Evolutionary conservation across 2,888 invertebrate genomes (phyloP), one percentile per base, ranked within the genome.

Genomic region (Acanthopleura granulata): DNA sequence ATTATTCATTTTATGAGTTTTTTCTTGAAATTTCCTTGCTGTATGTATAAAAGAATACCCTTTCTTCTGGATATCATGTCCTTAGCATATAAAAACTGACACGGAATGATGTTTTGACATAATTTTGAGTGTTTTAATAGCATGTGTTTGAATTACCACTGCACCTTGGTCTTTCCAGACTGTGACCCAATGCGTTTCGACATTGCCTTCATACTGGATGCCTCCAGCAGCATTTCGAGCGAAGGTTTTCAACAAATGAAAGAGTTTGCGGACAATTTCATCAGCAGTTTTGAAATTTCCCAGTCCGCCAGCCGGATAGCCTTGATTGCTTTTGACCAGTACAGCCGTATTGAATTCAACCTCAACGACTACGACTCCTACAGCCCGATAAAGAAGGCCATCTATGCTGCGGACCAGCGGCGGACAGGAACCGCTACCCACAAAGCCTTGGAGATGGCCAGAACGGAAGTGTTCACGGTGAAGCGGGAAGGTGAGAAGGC

Each of bases 261-360:
- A 14, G 29, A 66, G 25, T 66, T 66, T 27, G 66, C 25, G 15
- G 29, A 27, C 14, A 27, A 6, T 66, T 66, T 66, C 29, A 27
- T 66, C 27, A 66, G 66, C 29, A 66, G 27, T 25, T 66, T 66
- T 27, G 66, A 66, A 66, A 66, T 66, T 25, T 66, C 25, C 25
- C 66, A 9, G 16, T 16, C 22, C 27, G 3, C 22, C 3, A 66
- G 12, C 15, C 18, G 66, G 4, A 16, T 66, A 3, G 66, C 66
- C 27, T 22, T 66, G 66, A 27, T 27, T 6, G 25, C 66, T 6
- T 66, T 66, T 27, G 25, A 66, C 66, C 15, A 6, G 6, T 16
- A 27, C 15, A 22, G 27, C 66, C 18, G 16, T 16, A 1, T 66
- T 1, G 66, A 22, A 27, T 66, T 27, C 66, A 66, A 27, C 25